phyloP scores from a whole-genome alignment of 2,888 invertebrate species.

The Trichacis sp. region DNA sequence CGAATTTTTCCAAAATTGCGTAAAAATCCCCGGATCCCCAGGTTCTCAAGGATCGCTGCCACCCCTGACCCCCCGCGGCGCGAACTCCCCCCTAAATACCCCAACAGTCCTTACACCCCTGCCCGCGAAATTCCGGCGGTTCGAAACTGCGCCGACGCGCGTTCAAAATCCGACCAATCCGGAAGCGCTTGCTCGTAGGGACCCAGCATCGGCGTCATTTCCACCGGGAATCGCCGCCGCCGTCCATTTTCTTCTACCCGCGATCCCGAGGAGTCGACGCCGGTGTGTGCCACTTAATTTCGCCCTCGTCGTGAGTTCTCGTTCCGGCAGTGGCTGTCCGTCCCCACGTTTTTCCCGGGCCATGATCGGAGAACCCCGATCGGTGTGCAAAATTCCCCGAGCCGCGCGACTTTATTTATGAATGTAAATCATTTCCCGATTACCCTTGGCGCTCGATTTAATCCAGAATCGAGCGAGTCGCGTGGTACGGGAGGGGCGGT shows the following conservation, averaged over 20 bases:
- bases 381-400: slow-evolving; percentile 19
- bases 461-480: slow-evolving; percentile 7
- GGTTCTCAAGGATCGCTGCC: too few species aligned
- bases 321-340: slow-evolving; percentile 60
- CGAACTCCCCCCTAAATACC: too few species aligned
- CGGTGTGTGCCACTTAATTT: slow-evolving; percentile 58
- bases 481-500: too few species aligned
- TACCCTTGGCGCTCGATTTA: too few species aligned
- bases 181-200: background rate
- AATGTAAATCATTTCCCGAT: too few species aligned
- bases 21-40: too few species aligned
- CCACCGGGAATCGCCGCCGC: background rate
- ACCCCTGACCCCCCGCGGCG: too few species aligned
- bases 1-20: too few species aligned
- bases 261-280: slow-evolving; percentile 65
- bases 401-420: slow-evolving; percentile 20
- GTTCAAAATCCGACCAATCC: slow-evolving; percentile 1
- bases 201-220: slow-evolving; percentile 4
- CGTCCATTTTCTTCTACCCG: slow-evolving; percentile 61
- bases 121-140: background rate
- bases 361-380: slow-evolving; percentile 11
- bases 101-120: background rate
- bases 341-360: slow-evolving; percentile 22
- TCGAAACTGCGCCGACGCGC: background rate
- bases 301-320: slow-evolving; percentile 52